These are phyloP conservation scores for Clytia hemisphaerica DNA, from an alignment of 30 jellyfish, hydroid and myxozoan species.

Conservation along the genomic window DNA sequence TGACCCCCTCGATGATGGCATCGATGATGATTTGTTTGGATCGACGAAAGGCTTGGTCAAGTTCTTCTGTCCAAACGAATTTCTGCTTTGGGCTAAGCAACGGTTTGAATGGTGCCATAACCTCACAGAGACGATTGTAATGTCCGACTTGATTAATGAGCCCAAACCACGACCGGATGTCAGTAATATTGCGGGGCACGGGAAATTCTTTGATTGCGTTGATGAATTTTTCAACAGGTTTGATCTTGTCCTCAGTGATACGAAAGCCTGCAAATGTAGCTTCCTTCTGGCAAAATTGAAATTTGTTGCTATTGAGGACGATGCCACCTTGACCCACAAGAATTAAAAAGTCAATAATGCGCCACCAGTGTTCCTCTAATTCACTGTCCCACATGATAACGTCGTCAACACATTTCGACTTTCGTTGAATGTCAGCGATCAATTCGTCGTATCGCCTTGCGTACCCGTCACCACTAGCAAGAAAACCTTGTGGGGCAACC, in stretches of 20 bases:
- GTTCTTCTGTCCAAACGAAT: too few relatives aligned
- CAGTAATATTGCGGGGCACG: neutral
- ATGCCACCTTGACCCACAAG: neutral
- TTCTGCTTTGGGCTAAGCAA: neutral
- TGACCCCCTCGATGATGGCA: neutral
- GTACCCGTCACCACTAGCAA: neutral
- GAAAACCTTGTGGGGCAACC: neutral
- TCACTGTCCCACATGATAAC: neutral
- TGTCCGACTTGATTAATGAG: neutral
- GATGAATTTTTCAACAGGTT: too few relatives aligned
- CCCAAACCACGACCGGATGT: neutral
- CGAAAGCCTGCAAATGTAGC: too few relatives aligned
- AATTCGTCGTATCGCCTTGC: too few relatives aligned
- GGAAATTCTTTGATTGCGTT: too few relatives aligned
- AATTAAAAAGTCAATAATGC: neutral
- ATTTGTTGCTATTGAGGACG: too few relatives aligned
- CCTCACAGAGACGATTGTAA: neutral
- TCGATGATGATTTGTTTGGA: neutral
- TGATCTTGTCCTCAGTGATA: too few relatives aligned
- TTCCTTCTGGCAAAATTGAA: too few relatives aligned
- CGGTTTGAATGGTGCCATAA: slow-evolving; percentile 12
- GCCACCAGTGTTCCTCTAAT: neutral
- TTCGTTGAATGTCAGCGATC: too few relatives aligned
- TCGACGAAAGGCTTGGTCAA: too few relatives aligned
- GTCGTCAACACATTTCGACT: neutral